Conservation (phyloP, 2,797 vertebrate species). For the Aythya fuligula region DNA sequence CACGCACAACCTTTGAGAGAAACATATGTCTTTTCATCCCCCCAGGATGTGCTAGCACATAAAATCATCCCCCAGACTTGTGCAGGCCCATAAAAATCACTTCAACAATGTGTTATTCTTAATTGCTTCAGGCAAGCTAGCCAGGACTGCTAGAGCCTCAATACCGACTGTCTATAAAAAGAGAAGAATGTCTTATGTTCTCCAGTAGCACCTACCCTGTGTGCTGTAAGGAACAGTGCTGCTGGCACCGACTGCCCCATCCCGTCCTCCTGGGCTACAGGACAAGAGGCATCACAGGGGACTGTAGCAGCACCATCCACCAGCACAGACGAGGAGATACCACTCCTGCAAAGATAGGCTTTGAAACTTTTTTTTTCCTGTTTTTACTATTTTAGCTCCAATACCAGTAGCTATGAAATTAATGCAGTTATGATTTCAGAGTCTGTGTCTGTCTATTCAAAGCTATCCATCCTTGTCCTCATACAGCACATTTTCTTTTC, state of each 20-base stretch:
- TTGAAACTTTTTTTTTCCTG: neutral
- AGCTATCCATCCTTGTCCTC: neutral
- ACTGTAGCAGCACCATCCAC: neutral
- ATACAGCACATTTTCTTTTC: neutral
- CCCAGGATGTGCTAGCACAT: neutral
- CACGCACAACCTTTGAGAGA: neutral
- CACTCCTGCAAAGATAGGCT: neutral
- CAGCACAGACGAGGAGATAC: neutral
- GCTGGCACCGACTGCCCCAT: neutral
- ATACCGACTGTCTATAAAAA: neutral
- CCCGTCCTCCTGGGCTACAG: neutral
- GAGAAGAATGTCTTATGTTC: neutral
- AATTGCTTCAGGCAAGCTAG: neutral
- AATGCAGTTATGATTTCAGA: neutral
- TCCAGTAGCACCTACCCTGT: neutral
- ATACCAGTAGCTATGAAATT: neutral
- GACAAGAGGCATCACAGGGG: rapidly evolving
- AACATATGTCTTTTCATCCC: neutral
- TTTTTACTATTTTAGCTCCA: neutral
- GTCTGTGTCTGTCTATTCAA: neutral
- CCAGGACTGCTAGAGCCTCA: neutral
- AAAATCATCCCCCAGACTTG: neutral
- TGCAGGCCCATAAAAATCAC: neutral
- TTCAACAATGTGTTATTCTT: neutral
- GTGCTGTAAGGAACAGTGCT: neutral